These are phyloP conservation scores for Lissonota sp. DNA, from an alignment of 2,888 invertebrate species.

Conservation along the genomic window DNA sequence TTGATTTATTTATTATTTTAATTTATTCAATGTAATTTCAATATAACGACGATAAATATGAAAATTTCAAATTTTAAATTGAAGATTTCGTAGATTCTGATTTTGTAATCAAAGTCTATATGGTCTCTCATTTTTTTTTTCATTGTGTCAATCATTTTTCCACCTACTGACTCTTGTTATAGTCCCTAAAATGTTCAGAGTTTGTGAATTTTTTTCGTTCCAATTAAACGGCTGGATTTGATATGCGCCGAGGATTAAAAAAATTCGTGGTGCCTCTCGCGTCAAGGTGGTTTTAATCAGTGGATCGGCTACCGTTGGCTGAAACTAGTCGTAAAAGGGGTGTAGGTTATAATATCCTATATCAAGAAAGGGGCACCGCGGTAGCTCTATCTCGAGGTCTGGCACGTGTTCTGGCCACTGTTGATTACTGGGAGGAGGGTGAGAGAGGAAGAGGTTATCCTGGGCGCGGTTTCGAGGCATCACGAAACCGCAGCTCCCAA, in stretches of 20 bases:
- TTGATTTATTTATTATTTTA: no score
- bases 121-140: no score
- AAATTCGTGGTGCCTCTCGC: background rate
- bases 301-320: constrained; percentile 19
- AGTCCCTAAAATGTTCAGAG: no score
- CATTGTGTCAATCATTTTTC: constrained; percentile 2
- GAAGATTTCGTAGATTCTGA: no score
- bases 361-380: background rate
- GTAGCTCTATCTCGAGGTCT: constrained; percentile 38
- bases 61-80: no score
- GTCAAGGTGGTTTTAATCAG: constrained; percentile 8
- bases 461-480: constrained; percentile 20
- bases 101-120: no score
- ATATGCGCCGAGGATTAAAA: no score
- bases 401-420: constrained; percentile 58
- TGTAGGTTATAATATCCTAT: constrained; percentile 33
- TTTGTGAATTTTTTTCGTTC: no score
- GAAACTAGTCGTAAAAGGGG: background rate
- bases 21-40: constrained; percentile 4
- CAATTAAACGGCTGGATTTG: no score
- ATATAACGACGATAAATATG: no score
- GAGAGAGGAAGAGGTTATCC: no score
- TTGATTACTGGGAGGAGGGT: constrained; percentile 69
- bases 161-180: no score
- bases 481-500: constrained; percentile 63